A percentile compares a stretch with the other conserved stretches of the same genome.
Evolutionary conservation across 2,888 invertebrate genomes (phyloP).

Genomic region (Amblyjoppa proteus): DNA sequence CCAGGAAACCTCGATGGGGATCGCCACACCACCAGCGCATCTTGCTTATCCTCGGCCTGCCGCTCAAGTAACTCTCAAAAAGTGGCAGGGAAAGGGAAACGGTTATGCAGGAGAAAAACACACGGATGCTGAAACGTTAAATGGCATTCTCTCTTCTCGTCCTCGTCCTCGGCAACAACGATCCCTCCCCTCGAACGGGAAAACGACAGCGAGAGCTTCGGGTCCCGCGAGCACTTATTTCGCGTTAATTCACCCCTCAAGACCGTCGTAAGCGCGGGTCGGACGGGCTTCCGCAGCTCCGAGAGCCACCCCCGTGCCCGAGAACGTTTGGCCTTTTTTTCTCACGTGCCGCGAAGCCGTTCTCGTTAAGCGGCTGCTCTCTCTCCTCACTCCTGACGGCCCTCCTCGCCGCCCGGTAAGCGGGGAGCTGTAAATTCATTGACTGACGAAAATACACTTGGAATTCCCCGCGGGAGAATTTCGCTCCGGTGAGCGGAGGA

Average conservation of each 20-base stretch:
- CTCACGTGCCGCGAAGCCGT: constrained; percentile 84
- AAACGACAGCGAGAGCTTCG: constrained; percentile 27
- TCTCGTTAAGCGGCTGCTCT: constrained; percentile 81
- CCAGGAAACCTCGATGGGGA: too few relatives aligned
- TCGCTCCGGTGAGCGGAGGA: constrained; percentile 32
- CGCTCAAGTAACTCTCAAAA: neutral
- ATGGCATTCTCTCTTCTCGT: constrained; percentile 30
- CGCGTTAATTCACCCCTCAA: constrained; percentile 83
- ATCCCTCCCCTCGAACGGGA: constrained; percentile 26
- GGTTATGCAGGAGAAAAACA: constrained; percentile 8
- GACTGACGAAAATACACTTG: constrained; percentile 83
- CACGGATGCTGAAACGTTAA: constrained; percentile 28
- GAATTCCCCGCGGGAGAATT: constrained; percentile 73
- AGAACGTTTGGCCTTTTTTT: constrained; percentile 76
- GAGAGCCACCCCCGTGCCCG: constrained; percentile 46
- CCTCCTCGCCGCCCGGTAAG: constrained; percentile 72
- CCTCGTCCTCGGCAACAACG: constrained; percentile 12
- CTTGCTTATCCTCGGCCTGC: neutral
- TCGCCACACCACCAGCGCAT: neutral
- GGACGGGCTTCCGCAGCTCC: constrained; percentile 43
- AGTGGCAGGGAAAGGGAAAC: constrained; percentile 6
- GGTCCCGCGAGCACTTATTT: constrained; percentile 76
- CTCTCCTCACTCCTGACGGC: constrained; percentile 45
- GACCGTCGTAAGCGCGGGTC: constrained; percentile 70
- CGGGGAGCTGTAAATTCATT: constrained; percentile 84